phyloP scores from a whole-genome alignment of 2,113 vertebrate species.

The Cercopithecus mona region DNA sequence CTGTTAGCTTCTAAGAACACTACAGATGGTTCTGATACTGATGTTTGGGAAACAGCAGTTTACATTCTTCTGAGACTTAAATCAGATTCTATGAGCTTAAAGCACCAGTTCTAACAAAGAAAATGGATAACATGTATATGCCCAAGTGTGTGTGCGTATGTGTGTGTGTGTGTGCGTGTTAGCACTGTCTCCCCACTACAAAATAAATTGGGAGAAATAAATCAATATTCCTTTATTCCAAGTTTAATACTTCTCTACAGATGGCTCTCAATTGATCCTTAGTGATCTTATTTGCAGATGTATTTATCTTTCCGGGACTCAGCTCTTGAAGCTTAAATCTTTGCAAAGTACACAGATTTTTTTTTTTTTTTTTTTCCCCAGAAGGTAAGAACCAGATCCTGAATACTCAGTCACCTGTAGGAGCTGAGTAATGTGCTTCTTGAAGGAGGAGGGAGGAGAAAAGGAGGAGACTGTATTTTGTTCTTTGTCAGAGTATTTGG shows the following conservation, averaged over 20 bases:
- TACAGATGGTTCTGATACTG: neutral
- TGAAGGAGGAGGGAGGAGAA: slow-evolving; percentile 68
- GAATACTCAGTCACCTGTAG: slow-evolving; percentile 67
- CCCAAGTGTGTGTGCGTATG: neutral
- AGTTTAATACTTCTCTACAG: neutral
- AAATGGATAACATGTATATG: neutral
- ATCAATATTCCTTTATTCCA: neutral
- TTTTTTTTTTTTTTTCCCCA: neutral
- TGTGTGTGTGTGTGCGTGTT: neutral
- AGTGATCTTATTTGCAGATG: slow-evolving; percentile 59
- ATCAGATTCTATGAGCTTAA: neutral
- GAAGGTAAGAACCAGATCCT: slow-evolving; percentile 64
- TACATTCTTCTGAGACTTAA: neutral
- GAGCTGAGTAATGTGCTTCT: slow-evolving; percentile 74
- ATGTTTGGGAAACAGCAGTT: neutral
- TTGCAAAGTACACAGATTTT: slow-evolving; percentile 66
- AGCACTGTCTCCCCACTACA: neutral
- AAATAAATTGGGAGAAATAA: neutral
- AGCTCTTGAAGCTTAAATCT: slow-evolving; percentile 71
- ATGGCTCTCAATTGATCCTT: neutral
- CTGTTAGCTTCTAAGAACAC: neutral
- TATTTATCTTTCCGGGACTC: slow-evolving; percentile 58
- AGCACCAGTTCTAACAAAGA: neutral
- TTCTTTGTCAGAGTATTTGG: slow-evolving; percentile 72
- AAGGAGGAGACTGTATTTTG: slow-evolving; percentile 60